Base-by-base conservation (phyloP, 1,140 invertebrate genomes). In the Trichogramma pretiosum region DNA sequence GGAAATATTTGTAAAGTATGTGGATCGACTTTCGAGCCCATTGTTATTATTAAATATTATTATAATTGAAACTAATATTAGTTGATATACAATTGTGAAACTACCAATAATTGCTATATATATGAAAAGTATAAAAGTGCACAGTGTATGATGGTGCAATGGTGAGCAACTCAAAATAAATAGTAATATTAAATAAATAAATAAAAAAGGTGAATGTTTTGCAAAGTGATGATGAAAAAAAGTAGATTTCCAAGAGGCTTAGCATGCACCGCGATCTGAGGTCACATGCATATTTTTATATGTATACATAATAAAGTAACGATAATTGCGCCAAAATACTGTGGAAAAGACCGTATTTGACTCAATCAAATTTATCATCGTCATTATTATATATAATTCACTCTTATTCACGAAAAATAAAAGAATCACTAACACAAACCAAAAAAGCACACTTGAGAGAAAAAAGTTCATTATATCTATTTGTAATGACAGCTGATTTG, bases 31-130 rank as follows among this genome's bases (percentile, higher is more conserved):
- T 48, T 57, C 53, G 56, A 56, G 50, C 57, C 56, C 55, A 59
- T 59, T 59, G 57, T 59, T 59, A 59, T 54, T 59, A 59, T 57
- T 56, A 54, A 53, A 52, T 57, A 59, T 59, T 56, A 56, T 56
- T 56, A n/a, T n/a, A 48, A 57, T 51, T 59, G 53, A 59, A n/a
- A 55, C 39, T 59, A 59, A 55, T 55, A 57, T 56, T 59, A 55
- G 55, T 56, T 52, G 44, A 50, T 55, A n/a, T n/a, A 51, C 48
- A 52, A 54, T 53, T 51, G 44, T 52, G 44, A 53, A n/a, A 56
- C 45, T 54, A 54, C 49, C 52, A 54, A 51, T 56, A 54, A 54
- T n/a, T 45, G 45, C 46, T 55, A 46, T n/a, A n/a, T n/a, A n/a
- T n/a, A n/a, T n/a, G n/a, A n/a, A n/a, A n/a, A n/a, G n/a, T n/a